phyloP scores from a whole-genome alignment of 2,888 invertebrate species.

The Melanophora roralis region DNA sequence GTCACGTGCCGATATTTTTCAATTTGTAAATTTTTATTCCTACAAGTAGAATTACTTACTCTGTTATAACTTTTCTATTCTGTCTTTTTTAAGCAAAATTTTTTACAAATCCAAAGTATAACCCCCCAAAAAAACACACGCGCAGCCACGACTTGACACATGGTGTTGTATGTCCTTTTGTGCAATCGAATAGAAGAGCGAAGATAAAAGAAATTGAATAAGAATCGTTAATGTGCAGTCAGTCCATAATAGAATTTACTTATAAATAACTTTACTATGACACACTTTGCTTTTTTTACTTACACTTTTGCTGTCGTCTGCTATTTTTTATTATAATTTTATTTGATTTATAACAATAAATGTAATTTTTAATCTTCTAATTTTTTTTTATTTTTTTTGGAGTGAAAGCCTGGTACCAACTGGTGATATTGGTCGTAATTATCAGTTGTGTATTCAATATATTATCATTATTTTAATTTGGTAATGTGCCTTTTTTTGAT shows the following conservation, averaged over 20 bases:
- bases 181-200: background rate
- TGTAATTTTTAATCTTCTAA: conserved; percentile 50
- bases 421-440: background rate
- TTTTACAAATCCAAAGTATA: conserved; percentile 9
- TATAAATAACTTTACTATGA: conserved; percentile 15
- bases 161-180: conserved; percentile 7
- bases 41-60: conserved; percentile 16
- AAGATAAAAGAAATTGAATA: background rate
- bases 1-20: conserved; percentile 55
- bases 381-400: background rate
- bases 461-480: background rate
- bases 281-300: background rate
- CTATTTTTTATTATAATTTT: background rate
- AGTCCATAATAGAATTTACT: conserved; percentile 30
- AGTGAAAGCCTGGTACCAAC: background rate
- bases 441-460: background rate
- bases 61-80: background rate
- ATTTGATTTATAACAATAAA: conserved; percentile 36
- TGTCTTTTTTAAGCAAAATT: background rate
- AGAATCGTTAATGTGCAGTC: conserved; percentile 6
- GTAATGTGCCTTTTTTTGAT: background rate
- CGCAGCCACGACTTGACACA: conserved; percentile 1
- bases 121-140: background rate
- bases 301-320: too few relatives aligned
- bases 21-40: conserved; percentile 38